Percentiles rank a stretch among this genome's conserved stretches.
phyloP scores from a whole-genome alignment of 1,140 invertebrate genomes.

The Zaprionus inermis region DNA sequence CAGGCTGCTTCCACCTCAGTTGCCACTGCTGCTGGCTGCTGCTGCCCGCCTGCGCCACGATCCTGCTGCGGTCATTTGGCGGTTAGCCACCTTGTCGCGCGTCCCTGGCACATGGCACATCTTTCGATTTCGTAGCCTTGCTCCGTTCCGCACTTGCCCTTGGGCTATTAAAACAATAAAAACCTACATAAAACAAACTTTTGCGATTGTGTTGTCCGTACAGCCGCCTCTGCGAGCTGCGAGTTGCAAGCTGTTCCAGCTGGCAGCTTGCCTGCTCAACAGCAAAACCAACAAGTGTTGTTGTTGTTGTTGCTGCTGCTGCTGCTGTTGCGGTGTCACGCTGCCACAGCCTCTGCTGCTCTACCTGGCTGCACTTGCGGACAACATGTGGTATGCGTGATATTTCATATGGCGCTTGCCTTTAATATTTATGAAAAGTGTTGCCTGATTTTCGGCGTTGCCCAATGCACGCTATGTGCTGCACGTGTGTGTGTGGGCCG shows the following conservation, averaged over 20 bases:
- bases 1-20: not conserved
- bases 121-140: conserved; percentile 63
- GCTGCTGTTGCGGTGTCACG: conserved; percentile 18
- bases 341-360: conserved; percentile 1
- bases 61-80: conserved; percentile 68
- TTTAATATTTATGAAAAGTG: conserved; percentile 67
- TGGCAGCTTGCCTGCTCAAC: conserved; percentile 44
- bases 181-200: conserved; percentile 70
- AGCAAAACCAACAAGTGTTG: conserved; percentile 54
- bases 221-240: not conserved
- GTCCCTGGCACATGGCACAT: conserved; percentile 51
- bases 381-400: conserved; percentile 66
- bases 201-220: conserved; percentile 29
- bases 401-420: conserved; percentile 58
- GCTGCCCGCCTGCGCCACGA: not conserved
- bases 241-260: not conserved
- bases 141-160: conserved; percentile 14
- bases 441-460: conserved; percentile 41
- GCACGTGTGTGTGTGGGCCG: not conserved
- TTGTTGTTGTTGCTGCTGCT: conserved; percentile 28
- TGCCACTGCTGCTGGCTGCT: not conserved
- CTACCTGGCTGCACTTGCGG: conserved; percentile 50
- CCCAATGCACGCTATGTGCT: conserved; percentile 17
- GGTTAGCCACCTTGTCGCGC: conserved; percentile 74
- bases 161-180: conserved; percentile 55